These are phyloP conservation scores for Zonotrichia leucophrys DNA, from an alignment of 2,113 vertebrate genomes.

Conservation along the genomic window DNA sequence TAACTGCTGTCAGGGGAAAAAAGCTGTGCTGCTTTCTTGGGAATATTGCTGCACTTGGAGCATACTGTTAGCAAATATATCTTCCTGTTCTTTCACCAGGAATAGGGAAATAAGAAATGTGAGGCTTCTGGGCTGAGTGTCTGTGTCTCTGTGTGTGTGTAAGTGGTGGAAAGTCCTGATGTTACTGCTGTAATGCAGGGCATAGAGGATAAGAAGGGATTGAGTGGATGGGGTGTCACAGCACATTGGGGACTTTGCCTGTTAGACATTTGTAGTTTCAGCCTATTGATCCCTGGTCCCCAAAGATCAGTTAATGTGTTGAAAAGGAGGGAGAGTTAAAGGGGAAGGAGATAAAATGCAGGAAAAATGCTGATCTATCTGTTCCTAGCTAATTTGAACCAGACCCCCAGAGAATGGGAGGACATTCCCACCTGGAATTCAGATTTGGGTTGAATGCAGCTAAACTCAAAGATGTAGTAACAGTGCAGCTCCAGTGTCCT, in stretches of 20 bases:
- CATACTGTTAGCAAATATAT: background rate
- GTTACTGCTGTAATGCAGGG: background rate
- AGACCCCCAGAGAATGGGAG: conserved; percentile 4
- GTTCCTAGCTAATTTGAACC: background rate
- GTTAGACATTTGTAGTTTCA: background rate
- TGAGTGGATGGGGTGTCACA: background rate
- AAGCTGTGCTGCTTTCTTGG: background rate
- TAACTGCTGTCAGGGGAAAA: background rate
- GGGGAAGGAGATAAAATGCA: background rate
- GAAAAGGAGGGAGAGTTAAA: conserved; percentile 5
- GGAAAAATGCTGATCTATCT: background rate
- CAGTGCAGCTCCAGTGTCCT: background rate
- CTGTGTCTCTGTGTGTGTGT: fast-evolving
- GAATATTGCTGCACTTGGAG: background rate
- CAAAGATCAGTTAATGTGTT: background rate
- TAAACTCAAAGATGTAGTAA: background rate
- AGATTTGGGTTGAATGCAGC: conserved; percentile 5
- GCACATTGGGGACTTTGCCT: background rate
- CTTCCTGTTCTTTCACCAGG: background rate
- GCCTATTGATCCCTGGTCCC: background rate
- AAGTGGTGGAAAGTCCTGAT: background rate
- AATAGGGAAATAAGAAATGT: background rate
- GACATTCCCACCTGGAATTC: conserved; percentile 46
- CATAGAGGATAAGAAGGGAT: background rate
- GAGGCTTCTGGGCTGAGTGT: background rate